phyloP scores from a whole-genome alignment of 1,140 invertebrate species.

The Eriosoma lanigerum region DNA sequence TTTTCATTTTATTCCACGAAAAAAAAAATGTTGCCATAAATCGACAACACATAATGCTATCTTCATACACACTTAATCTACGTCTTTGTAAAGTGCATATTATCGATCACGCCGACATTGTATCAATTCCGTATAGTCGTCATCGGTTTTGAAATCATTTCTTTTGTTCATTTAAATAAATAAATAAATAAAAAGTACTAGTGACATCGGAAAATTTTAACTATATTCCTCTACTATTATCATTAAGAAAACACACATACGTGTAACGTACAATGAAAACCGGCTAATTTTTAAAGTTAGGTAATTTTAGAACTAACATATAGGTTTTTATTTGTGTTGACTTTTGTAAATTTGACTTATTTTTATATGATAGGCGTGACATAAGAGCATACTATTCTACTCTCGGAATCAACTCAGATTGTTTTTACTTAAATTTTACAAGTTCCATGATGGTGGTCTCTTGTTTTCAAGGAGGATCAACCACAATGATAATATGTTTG shows the following conservation, averaged over 20 bases:
- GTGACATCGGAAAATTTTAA: too few relatives aligned
- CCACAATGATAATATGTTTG: background rate
- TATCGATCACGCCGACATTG: background rate
- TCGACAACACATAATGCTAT: background rate
- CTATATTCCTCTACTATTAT: too few relatives aligned
- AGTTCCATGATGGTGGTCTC: background rate
- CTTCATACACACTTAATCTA: background rate
- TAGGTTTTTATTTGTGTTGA: background rate
- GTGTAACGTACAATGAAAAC: too few relatives aligned
- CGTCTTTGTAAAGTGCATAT: background rate
- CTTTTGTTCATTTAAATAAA: background rate
- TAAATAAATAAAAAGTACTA: too few relatives aligned
- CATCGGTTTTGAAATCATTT: background rate
- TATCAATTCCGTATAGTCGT: background rate
- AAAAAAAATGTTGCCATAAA: background rate
- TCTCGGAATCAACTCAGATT: background rate
- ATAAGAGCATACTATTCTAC: background rate
- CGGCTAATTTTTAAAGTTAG: too few relatives aligned
- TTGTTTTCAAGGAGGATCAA: background rate
- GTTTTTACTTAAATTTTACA: background rate
- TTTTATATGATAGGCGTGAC: background rate
- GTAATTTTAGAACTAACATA: too few relatives aligned
- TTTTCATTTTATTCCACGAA: background rate
- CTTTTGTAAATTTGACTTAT: background rate
- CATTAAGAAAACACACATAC: too few relatives aligned